A percentile compares a stretch with the other conserved stretches of the same genome.
Conservation (phyloP, 2,797 vertebrate genomes). For the Cyprinodon diabolis region DNA sequence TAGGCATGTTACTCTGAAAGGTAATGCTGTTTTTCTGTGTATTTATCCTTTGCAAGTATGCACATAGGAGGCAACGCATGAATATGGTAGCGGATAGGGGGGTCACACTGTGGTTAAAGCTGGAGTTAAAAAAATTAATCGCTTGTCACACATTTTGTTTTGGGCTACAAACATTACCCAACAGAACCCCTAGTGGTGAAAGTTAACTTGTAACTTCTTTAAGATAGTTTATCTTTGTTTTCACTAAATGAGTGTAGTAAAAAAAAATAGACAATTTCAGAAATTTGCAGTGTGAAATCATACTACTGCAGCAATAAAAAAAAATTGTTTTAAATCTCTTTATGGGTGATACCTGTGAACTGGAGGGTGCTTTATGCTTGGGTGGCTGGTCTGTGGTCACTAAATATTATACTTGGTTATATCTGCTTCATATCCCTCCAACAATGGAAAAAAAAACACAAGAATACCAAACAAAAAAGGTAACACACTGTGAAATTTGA, state of each 20-base stretch:
- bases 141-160: too few relatives aligned
- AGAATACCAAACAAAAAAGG: conserved; percentile 12
- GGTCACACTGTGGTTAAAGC: too few relatives aligned
- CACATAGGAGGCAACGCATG: too few relatives aligned
- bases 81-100: too few relatives aligned
- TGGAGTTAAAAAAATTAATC: too few relatives aligned
- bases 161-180: too few relatives aligned
- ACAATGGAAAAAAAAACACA: conserved; percentile 4
- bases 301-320: not conserved
- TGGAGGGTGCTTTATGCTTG: not conserved
- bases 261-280: not conserved
- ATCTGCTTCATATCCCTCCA: conserved; percentile 20
- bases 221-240: not conserved
- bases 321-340: not conserved
- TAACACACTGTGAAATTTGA: conserved; percentile 38
- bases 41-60: too few relatives aligned
- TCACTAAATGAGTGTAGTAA: not conserved
- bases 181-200: too few relatives aligned
- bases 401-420: conserved; percentile 13
- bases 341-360: not conserved
- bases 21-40: too few relatives aligned
- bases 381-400: conserved; percentile 13
- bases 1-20: too few relatives aligned
- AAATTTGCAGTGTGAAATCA: not conserved
- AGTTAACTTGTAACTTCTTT: too few relatives aligned